Conservation (phyloP, 2,888 invertebrate species). For the Caradrina clavipalpis region DNA sequence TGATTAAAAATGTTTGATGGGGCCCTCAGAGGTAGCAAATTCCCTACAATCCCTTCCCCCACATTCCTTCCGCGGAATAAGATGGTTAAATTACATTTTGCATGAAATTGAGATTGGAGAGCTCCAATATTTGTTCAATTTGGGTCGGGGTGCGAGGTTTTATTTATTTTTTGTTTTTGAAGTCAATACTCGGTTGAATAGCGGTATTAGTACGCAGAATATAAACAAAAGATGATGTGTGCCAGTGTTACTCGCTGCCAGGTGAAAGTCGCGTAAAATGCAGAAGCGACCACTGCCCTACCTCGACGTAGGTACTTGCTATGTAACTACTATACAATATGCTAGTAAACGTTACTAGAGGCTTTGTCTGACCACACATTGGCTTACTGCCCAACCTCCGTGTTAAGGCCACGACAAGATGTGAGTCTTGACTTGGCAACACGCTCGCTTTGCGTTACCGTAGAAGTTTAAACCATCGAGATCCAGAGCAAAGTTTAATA, state of each 20-base stretch:
- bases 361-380: conserved; percentile 44
- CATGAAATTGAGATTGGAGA: conserved; percentile 21
- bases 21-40: conserved; percentile 25
- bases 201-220: conserved; percentile 7
- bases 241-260: conserved; percentile 48
- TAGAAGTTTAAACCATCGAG: background rate
- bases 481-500: no score
- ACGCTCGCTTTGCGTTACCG: background rate
- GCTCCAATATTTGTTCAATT: conserved; percentile 23
- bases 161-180: conserved; percentile 15
- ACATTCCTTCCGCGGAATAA: conserved; percentile 25
- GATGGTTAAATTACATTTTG: conserved; percentile 26
- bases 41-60: conserved; percentile 15
- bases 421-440: conserved; percentile 14
- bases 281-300: conserved; percentile 52
- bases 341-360: conserved; percentile 31
- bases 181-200: conserved; percentile 5
- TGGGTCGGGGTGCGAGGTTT: conserved; percentile 5
- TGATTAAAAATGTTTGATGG: conserved; percentile 45
- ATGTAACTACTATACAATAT: conserved; percentile 15
- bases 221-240: conserved; percentile 47
- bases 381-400: conserved; percentile 40
- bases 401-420: conserved; percentile 15
- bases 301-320: conserved; percentile 39
- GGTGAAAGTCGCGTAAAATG: conserved; percentile 61